phyloP scores from a whole-genome alignment of 2,113 vertebrate species.

The Pedetes capensis region DNA sequence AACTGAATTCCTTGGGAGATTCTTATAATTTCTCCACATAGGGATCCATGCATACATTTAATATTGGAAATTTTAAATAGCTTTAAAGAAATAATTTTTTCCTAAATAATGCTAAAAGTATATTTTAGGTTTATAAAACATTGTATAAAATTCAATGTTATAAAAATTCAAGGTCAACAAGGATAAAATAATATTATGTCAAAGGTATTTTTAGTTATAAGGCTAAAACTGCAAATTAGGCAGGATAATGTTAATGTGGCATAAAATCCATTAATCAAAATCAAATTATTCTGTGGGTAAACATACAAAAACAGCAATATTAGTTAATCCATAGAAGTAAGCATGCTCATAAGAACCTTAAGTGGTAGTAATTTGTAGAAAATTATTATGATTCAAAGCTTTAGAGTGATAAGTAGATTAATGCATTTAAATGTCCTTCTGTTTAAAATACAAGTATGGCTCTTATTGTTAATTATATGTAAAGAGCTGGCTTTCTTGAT shows the following conservation, averaged over 20 bases:
- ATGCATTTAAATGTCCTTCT: not conserved
- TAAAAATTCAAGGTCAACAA: not conserved
- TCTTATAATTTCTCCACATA: not conserved
- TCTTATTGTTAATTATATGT: not conserved
- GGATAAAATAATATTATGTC: conserved; percentile 3
- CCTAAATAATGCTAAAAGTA: not conserved
- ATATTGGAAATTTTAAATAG: not conserved
- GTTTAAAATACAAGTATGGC: not conserved
- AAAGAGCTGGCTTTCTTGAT: not conserved
- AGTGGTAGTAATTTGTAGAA: not conserved
- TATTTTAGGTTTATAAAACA: not conserved
- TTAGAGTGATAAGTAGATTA: not conserved
- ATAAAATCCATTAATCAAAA: conserved; percentile 64
- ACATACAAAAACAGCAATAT: not conserved
- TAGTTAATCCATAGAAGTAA: not conserved
- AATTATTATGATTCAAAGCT: not conserved
- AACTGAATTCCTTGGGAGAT: not conserved
- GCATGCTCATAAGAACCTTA: not conserved
- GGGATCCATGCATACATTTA: not conserved
- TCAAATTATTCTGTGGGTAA: not conserved
- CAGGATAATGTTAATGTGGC: conserved; percentile 45
- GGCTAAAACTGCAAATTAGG: not conserved
- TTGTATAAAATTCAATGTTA: not conserved
- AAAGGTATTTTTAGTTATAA: conserved; percentile 29
- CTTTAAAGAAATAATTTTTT: not conserved